phyloP scores from a whole-genome alignment of 2,797 vertebrate genomes.

The Micropoecilia bifurca region DNA sequence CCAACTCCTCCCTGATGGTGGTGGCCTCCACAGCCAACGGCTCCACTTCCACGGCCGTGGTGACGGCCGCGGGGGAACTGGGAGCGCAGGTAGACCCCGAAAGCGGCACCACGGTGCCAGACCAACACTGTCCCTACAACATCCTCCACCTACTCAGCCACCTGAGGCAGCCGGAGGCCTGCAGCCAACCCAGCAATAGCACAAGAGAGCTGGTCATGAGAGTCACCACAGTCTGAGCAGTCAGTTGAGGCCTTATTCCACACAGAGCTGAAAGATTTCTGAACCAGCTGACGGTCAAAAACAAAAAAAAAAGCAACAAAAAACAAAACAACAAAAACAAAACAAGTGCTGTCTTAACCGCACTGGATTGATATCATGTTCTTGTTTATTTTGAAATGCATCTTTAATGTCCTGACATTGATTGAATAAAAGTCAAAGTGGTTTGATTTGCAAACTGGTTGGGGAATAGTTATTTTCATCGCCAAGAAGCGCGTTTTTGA shows the following conservation, averaged over 20 bases:
- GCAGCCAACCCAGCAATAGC: conserved; percentile 84
- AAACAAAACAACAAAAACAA: conserved; percentile 22
- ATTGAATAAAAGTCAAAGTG: conserved; percentile 78
- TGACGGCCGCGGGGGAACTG: conserved; percentile 49
- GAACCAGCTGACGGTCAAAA: conserved; percentile 56
- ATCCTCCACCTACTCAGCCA: conserved; percentile 98
- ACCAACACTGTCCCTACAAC: conserved; percentile 97
- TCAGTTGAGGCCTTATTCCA: conserved; percentile 80
- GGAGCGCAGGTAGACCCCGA: conserved; percentile 66
- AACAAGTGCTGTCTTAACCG: conserved; percentile 53
- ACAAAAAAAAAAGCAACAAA: conserved; percentile 8
- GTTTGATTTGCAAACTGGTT: conserved; percentile 73
- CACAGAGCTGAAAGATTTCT: conserved; percentile 44
- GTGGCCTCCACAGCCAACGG: conserved; percentile 82
- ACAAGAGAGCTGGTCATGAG: conserved; percentile 99
- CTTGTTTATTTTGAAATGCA: conserved; percentile 75
- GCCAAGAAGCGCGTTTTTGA: not conserved
- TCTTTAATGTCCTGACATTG: conserved; percentile 75
- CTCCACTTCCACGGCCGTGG: conserved; percentile 72
- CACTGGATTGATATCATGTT: conserved; percentile 66
- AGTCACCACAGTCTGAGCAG: conserved; percentile 95
- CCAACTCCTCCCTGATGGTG: conserved; percentile 87
- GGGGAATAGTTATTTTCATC: conserved; percentile 47
- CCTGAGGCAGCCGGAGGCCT: conserved; percentile 89
- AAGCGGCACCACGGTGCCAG: conserved; percentile 81